A percentile compares a stretch with the other conserved stretches of the same genome.
phyloP scores from a whole-genome alignment of 2,113 vertebrate species.

The Pseudopipra pipra region DNA sequence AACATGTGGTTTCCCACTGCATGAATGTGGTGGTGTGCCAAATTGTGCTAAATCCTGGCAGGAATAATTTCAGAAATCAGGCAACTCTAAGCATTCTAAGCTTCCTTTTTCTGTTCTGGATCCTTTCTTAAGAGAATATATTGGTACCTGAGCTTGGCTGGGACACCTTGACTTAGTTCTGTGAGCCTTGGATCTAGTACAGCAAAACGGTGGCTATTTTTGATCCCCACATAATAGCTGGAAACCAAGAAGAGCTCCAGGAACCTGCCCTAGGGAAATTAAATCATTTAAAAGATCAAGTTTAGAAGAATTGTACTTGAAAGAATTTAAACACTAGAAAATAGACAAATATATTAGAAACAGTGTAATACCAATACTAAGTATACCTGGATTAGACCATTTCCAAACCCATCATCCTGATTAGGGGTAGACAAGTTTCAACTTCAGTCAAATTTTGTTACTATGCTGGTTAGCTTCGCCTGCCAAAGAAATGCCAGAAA shows the following conservation, averaged over 20 bases:
- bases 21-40: neutral
- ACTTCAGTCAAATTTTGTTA: neutral
- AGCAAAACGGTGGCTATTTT: neutral
- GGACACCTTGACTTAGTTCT: neutral
- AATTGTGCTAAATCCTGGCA: neutral
- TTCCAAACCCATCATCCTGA: neutral
- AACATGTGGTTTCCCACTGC: neutral
- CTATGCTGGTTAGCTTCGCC: neutral
- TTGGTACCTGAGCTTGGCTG: neutral
- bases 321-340: neutral
- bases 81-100: accelerated
- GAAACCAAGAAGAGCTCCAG: neutral
- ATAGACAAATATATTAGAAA: neutral
- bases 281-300: neutral
- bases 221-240: neutral
- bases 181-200: neutral
- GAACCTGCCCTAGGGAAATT: accelerated
- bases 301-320: neutral
- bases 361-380: neutral
- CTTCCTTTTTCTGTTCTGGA: neutral
- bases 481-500: neutral
- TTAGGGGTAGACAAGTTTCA: neutral
- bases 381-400: neutral
- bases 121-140: neutral
- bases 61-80: neutral